Base-by-base conservation (phyloP, 2,797 vertebrate genomes). In the Eulemur albifrons region DNA sequence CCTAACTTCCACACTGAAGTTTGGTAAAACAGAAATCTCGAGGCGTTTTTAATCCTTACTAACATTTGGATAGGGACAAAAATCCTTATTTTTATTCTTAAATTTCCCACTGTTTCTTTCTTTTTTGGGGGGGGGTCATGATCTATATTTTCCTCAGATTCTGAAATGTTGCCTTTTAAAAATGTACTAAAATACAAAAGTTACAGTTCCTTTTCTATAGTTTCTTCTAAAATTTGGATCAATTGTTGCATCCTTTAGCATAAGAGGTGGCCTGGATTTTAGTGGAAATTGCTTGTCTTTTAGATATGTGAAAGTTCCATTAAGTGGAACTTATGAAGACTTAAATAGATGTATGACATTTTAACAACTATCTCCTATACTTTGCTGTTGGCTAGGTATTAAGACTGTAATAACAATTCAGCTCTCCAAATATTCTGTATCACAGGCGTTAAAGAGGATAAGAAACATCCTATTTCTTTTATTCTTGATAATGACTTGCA, bases 81-180 rank as follows among this genome's bases (percentile, higher is more conserved):
- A 7, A 2, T 59, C 32, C 10, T 90, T 50, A 35, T 17, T 52
- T 94, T 70, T 35, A 54, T 48, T 88, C 52, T 25, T 77, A 14
- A 23, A 43, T 12, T 52, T 90, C 11, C 25, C 4, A 11, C 5
- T 57, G 54, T 25, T 57, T 57, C 40, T n/a, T 45, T 15, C 6
- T n/a, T n/a, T n/a, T n/a, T n/a, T 12, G 40, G 7, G 7, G 52
- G 0, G 23, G 7, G 8, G 23, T n/a, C 25, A 27, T 4, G 12
- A 21, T 38, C 69, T 61, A 0, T 32, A 21, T 86, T 87, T 84
- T 45, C 50, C 43, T 30, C 23, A 35, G 35, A 20, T n/a, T 67
- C 54, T 35, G 32, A 73, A 84, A 77, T 38, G 10, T 2, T n/a
- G 13, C 57, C 43, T 75, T 92, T 84, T 50, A 32, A 67, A 94